Evolutionary conservation across 1,140 invertebrate species (phyloP), one percentile per base, ranked within the genome.

Genomic region (Andrena cerasifolii): DNA sequence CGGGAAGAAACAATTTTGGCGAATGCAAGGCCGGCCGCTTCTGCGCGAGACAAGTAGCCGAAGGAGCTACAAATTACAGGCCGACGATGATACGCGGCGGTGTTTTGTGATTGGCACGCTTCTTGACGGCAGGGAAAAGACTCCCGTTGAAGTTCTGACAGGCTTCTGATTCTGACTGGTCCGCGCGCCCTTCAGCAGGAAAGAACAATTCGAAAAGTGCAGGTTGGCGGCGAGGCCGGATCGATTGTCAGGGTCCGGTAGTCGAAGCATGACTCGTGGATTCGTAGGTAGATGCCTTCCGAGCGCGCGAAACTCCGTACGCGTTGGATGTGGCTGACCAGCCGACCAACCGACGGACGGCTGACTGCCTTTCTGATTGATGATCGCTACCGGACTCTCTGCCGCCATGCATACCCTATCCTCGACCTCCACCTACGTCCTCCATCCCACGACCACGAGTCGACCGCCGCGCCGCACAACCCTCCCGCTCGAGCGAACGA

Each of bases 351-450:
- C 88, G 88, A 90, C 89, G 87, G 89, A 91, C 89, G 90, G 90
- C 88, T 90, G 90, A 90, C 90, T 90, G 89, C 89, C 84, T 90
- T 90, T 85, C 90, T 91, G 90, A 91, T 90, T 91, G 90, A 91
- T 90, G 90, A 91, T 90, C 89, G 86, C 90, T 90, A 91, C 90
- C 83, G 90, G 89, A 91, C 89, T 91, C 90, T 87, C 86, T 83
- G 89, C 89, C 90, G 90, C 89, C 89, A 89, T 87, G 85, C 86
- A 87, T 87, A 89, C 87, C 86, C 79, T 83, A 82, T 87, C 74
- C 84, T 87, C 86, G 82, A 87, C 83, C 86, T 88, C 79, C 84
- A 72, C 79, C 73, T 83, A 72, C 72, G 53, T 73, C 61, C 56
- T 58, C 70, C 67, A 67, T 71, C 54, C 84, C 75, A 65, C 80